phyloP scores from a whole-genome alignment of 2,797 vertebrate genomes.

The Calcarius lapponicus region DNA sequence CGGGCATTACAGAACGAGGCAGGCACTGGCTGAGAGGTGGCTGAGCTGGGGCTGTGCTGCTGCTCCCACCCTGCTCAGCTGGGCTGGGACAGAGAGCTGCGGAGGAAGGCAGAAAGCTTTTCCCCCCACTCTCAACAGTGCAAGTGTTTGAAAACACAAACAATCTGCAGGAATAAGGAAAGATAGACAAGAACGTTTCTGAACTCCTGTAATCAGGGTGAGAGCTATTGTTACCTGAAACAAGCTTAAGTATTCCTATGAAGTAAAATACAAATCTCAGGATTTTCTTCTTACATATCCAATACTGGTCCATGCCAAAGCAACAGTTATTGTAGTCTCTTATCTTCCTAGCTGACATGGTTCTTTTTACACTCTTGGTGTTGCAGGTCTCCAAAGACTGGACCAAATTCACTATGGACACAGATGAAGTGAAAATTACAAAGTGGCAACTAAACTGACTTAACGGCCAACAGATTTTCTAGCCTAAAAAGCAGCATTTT shows the following conservation, averaged over 20 bases:
- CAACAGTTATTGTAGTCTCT: neutral
- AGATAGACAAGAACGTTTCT: neutral
- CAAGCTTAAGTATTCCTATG: neutral
- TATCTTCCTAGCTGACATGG: neutral
- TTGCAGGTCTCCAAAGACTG: neutral
- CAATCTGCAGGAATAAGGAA: neutral
- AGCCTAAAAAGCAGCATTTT: neutral
- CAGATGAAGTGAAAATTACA: neutral
- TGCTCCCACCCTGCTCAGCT: neutral
- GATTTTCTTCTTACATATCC: neutral
- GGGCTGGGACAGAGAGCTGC: neutral
- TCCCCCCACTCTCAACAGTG: neutral
- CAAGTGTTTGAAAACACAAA: neutral
- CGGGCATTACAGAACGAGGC: neutral
- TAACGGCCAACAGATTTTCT: neutral
- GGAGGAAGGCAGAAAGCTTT: neutral
- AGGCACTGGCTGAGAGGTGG: neutral
- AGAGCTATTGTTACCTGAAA: constrained; percentile 5
- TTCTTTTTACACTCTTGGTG: neutral
- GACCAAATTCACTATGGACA: neutral
- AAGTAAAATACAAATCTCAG: neutral
- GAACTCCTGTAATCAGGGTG: neutral
- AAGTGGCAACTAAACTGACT: neutral
- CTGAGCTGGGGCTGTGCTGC: neutral
- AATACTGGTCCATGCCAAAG: neutral